Conservation (phyloP, 1,140 invertebrate species). For the Psix sp. region DNA sequence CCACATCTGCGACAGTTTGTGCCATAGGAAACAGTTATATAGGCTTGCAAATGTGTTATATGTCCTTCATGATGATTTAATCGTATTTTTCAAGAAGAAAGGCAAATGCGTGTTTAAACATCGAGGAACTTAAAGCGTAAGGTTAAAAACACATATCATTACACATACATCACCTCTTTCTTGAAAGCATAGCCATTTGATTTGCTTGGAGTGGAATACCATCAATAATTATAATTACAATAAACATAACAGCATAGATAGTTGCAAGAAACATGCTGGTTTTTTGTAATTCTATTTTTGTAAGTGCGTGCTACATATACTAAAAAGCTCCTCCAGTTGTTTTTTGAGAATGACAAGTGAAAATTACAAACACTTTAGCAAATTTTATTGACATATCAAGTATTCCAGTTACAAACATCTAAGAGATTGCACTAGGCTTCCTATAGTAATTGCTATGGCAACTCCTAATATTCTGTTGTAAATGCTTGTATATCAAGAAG, state of each 20-base stretch:
- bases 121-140: too few relatives aligned
- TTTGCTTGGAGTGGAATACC: conserved; percentile 19
- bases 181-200: conserved; percentile 14
- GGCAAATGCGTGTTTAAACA: too few relatives aligned
- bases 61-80: too few relatives aligned
- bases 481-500: too few relatives aligned
- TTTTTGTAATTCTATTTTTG: conserved; percentile 21
- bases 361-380: conserved; percentile 14
- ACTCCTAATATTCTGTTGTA: conserved; percentile 25
- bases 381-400: conserved; percentile 23
- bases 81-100: too few relatives aligned
- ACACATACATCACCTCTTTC: too few relatives aligned
- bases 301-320: conserved; percentile 15
- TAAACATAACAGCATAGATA: conserved; percentile 18
- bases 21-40: too few relatives aligned
- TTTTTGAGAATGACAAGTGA: conserved; percentile 19
- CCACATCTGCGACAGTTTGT: too few relatives aligned
- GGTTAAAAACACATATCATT: too few relatives aligned
- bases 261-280: conserved; percentile 15
- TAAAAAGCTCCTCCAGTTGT: conserved; percentile 19
- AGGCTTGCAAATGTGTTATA: too few relatives aligned
- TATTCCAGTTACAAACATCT: conserved; percentile 18
- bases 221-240: conserved; percentile 14
- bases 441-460: conserved; percentile 22
- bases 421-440: conserved; percentile 18